A percentile compares a stretch with the other conserved stretches of the same genome.
phyloP scores from a whole-genome alignment of 1,140 invertebrate genomes.

The Palaemon carinicauda region DNA sequence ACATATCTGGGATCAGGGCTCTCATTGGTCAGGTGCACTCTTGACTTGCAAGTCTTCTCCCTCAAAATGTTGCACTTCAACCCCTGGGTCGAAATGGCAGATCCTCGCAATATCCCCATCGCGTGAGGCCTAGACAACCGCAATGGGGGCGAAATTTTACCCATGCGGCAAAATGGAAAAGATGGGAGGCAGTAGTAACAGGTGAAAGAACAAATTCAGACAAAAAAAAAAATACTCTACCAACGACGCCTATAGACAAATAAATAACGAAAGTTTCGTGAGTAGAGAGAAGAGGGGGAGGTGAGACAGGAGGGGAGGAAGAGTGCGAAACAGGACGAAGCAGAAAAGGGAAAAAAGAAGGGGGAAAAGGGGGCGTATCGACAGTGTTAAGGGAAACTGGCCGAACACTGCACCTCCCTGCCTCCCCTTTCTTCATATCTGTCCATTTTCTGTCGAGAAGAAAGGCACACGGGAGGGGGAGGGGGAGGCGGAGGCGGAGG shows the following conservation, averaged over 20 bases:
- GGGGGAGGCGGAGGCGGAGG: background rate
- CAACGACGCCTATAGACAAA: too few relatives aligned
- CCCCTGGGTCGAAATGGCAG: background rate
- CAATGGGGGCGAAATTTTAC: background rate
- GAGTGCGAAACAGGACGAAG: background rate
- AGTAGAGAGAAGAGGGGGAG: constrained; percentile 5
- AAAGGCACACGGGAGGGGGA: background rate
- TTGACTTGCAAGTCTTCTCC: background rate
- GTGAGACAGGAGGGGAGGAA: background rate
- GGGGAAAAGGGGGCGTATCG: background rate
- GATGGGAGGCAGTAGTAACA: background rate
- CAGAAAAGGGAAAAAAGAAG: background rate
- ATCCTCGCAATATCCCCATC: background rate
- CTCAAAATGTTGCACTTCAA: constrained; percentile 15
- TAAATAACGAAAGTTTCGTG: too few relatives aligned
- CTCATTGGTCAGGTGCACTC: constrained; percentile 22
- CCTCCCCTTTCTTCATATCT: background rate
- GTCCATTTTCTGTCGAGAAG: constrained; percentile 9
- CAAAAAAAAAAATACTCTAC: too few relatives aligned
- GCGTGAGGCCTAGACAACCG: background rate
- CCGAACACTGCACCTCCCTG: too few relatives aligned
- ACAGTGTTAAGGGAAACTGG: background rate
- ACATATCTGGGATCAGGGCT: background rate
- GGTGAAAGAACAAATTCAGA: too few relatives aligned
- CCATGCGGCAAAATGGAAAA: background rate